Evolutionary conservation across 2,113 vertebrate species (phyloP).

Genomic region (Cephalopterus ornatus): DNA sequence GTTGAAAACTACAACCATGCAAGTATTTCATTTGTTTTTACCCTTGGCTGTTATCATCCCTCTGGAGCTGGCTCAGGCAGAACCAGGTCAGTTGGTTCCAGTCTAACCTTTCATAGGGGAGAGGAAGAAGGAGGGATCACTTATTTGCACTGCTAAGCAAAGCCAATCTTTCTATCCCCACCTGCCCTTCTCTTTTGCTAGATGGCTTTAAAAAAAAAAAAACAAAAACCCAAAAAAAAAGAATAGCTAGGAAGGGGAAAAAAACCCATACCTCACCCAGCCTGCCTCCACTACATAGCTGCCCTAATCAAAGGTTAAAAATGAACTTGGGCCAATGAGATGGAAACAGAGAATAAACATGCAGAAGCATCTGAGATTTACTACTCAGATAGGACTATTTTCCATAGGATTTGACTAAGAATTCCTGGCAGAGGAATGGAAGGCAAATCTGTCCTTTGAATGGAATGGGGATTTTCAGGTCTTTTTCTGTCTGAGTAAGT

Average conservation of each 20-base stretch:
- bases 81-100: conserved; percentile 59
- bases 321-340: conserved; percentile 42
- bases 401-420: conserved; percentile 63
- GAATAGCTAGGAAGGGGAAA: neutral
- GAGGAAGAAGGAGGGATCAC: conserved; percentile 2
- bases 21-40: conserved; percentile 47
- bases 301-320: conserved; percentile 53
- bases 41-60: conserved; percentile 35
- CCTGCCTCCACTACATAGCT: neutral
- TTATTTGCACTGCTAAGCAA: conserved; percentile 51
- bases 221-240: too few relatives aligned
- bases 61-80: conserved; percentile 42
- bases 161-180: conserved; percentile 37
- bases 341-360: conserved; percentile 58
- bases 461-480: conserved; percentile 66
- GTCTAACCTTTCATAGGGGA: conserved; percentile 10
- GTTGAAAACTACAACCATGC: neutral
- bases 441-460: conserved; percentile 38
- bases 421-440: conserved; percentile 45
- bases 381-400: conserved; percentile 57
- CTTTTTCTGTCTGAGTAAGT: conserved; percentile 8
- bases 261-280: neutral
- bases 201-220: neutral
- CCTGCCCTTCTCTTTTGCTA: conserved; percentile 14
- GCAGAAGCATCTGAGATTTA: conserved; percentile 61